Evolutionary conservation across 2,888 invertebrate species (phyloP), one percentile per base, ranked within the genome.

Genomic region (Conomelus anceps): DNA sequence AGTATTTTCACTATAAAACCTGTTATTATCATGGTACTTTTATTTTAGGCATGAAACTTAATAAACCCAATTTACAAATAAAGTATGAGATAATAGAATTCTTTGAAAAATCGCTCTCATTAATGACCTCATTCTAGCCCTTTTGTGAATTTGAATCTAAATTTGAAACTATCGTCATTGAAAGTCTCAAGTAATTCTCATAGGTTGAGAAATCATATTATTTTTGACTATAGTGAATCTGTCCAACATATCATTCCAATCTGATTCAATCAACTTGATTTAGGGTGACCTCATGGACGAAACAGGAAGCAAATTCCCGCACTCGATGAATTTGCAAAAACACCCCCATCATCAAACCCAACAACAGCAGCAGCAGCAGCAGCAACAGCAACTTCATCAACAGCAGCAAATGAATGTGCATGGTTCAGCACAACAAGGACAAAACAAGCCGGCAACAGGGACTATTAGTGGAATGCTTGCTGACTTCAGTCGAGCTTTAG

Each of bases 331-430:
- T 23, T 87, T 90, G 29, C 90, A 90, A 88, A 90, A 89, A 41
- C 90, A 90, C 23, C 89, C 86, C 22, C 88, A 85, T 22, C 89
- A 90, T 7, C 89, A 88, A 22, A 85, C 87, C 20, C 88, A 88
- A 20, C 90, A 87, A 41, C 89, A 90, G 23, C 90, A 87, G 24
- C 90, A 90, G 26, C 90, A 90, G 86, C 85, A 85, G 6, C 85
- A 22, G 85, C 22, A 23, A 6, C 85, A 94, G 22, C 93, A 94
- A 41, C 95, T 95, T 89, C 95, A 93, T 92, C 93, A 94, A 41
- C 93, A 94, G 63, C 93, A 93, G 29, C 95, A 94, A 91, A 94
- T 94, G 88, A 93, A 93, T 88, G 93, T 93, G 90, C 87, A 91
- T n/a, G 91, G 91, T 41, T 92, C 91, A 86, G 91, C 92, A 89